A percentile compares a stretch with the other conserved stretches of the same genome.
Conservation (phyloP, 2,113 vertebrate genomes). For the Eulacestoma nigropectus region DNA sequence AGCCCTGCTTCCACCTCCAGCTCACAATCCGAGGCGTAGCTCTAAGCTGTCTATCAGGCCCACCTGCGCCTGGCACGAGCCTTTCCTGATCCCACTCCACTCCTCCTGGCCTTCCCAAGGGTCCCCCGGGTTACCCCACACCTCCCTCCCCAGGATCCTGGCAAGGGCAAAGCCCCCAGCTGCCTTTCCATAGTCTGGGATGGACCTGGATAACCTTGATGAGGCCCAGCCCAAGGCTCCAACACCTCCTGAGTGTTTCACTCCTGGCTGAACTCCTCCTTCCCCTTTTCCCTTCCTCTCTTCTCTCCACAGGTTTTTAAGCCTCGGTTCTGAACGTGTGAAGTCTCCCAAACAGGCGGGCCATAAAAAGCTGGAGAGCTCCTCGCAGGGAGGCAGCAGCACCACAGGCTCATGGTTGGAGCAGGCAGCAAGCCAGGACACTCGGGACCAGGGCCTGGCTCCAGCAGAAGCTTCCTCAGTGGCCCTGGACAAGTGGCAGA, state of each 20-base stretch:
- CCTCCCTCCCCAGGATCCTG: not conserved
- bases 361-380: not conserved
- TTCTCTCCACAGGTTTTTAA: slow-evolving; percentile 5
- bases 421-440: not conserved
- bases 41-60: not conserved
- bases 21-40: not conserved
- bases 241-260: not conserved
- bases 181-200: not conserved
- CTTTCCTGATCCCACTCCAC: not conserved
- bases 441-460: not conserved
- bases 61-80: not conserved
- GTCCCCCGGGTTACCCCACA: not conserved
- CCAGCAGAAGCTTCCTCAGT: not conserved
- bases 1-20: not conserved
- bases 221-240: not conserved
- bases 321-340: not conserved
- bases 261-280: slow-evolving; percentile 39
- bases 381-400: not conserved
- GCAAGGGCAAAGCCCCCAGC: not conserved
- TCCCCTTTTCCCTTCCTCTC: not conserved
- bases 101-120: not conserved
- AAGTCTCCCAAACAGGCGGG: slow-evolving; percentile 24
- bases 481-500: not conserved
- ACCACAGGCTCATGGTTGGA: not conserved
- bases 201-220: not conserved